Conservation (phyloP, 2,113 vertebrate species). For the Macrotis lagotis region DNA sequence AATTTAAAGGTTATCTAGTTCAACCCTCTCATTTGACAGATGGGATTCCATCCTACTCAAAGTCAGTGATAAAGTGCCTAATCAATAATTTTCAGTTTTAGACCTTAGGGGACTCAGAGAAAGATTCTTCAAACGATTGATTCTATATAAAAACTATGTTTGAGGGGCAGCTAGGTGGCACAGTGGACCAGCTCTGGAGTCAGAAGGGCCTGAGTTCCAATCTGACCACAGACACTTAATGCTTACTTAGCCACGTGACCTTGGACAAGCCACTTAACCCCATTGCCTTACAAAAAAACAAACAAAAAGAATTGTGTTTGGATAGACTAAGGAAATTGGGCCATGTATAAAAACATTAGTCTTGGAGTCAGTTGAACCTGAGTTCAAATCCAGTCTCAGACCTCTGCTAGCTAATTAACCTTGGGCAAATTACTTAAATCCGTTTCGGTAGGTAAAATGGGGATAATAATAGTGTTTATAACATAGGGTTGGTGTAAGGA, state of each 20-base stretch:
- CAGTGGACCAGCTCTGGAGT: too few relatives aligned
- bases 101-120: background rate
- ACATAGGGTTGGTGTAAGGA: too few relatives aligned
- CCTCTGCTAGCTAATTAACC: too few relatives aligned
- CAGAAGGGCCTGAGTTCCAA: too few relatives aligned
- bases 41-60: background rate
- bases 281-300: too few relatives aligned
- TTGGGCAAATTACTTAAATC: background rate
- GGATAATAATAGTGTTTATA: too few relatives aligned
- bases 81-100: background rate
- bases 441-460: background rate
- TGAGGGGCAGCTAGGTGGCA: too few relatives aligned
- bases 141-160: too few relatives aligned
- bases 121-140: background rate
- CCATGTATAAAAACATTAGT: background rate
- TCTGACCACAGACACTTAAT: too few relatives aligned
- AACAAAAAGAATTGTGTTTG: background rate
- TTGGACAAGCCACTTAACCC: too few relatives aligned
- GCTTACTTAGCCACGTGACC: too few relatives aligned
- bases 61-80: background rate
- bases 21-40: background rate
- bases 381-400: background rate
- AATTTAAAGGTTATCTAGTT: background rate
- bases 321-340: background rate
- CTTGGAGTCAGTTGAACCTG: background rate